Base-by-base conservation (phyloP, 2,113 vertebrate genomes). In the Rattus rattus region DNA sequence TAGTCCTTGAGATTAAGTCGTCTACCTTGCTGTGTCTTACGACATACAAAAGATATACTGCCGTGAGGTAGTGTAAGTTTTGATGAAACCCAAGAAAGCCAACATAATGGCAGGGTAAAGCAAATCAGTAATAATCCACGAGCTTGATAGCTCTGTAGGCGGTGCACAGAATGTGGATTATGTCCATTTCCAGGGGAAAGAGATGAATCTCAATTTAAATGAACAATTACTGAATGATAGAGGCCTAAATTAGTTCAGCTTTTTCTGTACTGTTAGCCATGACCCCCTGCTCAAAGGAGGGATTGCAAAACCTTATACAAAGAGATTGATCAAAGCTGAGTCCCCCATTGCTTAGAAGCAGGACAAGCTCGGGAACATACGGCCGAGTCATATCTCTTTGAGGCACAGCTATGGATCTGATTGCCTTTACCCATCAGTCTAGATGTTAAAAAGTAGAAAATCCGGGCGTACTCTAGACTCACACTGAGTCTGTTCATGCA, bases 71-170 rank as follows among this genome's bases (percentile, higher is more conserved):
- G 79, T 63, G 43, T 9, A 89, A 14, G 63, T 33, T 96, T 92
- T 93, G 20, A 80, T 63, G 79, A 52, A 97, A 83, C 80, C 11
- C 43, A 83, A 84, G 33, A 92, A 93, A 81, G 52, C 54, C 72
- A 87, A 84, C 1, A 83, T 10, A 96, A 7, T n/a, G n/a, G 2
- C 67, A 22, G 12, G 39, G 73, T 87, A 73, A 95, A 87, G 52
- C 43, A 91, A 88, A 91, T 3, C 7, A 61, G 20, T 63, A 72
- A 67, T 81, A 56, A 80, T 70, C 77, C 13, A 77, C 56, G 39
- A 52, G 47, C 12, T 72, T 47, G 54, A 12, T 72, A 63, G 47
- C 33, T 65, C 67, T 73, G 1, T 54, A 85, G 65, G 36, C 61
- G 20, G 11, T 49, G 3, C 0, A 26, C 28, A 56, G 49, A 79